A percentile compares a stretch with the other conserved stretches of the same genome.
Evolutionary conservation across 2,113 vertebrate species (phyloP).

Genomic region (Zosterops lateralis): DNA sequence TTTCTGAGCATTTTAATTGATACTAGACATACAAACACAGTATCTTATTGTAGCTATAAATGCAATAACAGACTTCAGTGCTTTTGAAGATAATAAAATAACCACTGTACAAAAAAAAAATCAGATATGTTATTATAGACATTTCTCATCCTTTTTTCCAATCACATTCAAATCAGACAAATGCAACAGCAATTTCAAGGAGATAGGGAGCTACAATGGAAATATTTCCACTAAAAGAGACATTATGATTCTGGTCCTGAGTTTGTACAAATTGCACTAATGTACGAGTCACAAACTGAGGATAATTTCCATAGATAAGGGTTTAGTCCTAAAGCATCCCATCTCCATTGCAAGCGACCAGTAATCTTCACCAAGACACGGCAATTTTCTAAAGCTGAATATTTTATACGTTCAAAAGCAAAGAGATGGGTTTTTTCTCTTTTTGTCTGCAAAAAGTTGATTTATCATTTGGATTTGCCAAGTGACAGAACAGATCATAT

Average conservation of each 20-base stretch:
- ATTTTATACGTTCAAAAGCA: background rate
- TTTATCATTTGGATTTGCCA: background rate
- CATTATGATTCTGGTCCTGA: background rate
- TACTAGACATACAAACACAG: background rate
- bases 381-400: background rate
- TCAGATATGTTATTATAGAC: background rate
- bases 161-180: background rate
- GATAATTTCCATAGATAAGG: background rate
- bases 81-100: background rate
- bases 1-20: constrained; percentile 6
- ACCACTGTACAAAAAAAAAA: background rate
- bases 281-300: background rate
- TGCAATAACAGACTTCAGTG: background rate
- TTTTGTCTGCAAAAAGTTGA: background rate
- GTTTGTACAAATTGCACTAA: background rate
- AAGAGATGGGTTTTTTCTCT: background rate
- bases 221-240: background rate
- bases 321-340: too few relatives aligned
- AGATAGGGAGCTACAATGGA: background rate
- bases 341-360: background rate
- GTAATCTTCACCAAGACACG: background rate
- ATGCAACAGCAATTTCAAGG: background rate
- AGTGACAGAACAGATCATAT: background rate
- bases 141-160: background rate
- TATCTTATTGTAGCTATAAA: background rate